These are phyloP conservation scores for Hydroisotoma schaefferi DNA, from an alignment of 2,888 invertebrate genomes.

Conservation along the genomic window DNA sequence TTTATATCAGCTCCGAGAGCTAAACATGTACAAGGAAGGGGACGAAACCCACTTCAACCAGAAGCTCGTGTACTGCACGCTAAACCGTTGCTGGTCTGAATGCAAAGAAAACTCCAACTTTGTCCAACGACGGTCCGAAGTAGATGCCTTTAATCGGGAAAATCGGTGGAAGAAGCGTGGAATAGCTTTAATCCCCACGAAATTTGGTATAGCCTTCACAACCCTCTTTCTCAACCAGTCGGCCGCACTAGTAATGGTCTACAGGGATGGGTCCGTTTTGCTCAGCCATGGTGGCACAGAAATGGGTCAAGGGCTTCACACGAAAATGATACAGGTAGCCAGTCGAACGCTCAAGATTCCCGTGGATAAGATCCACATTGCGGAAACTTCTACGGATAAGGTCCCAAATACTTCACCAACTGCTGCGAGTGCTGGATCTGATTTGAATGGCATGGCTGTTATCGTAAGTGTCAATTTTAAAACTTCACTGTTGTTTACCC, in stretches of 20 bases:
- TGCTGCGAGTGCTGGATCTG: conserved; percentile 83
- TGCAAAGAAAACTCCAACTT: conserved; percentile 67
- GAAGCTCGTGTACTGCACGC: conserved; percentile 66
- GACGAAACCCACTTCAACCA: conserved; percentile 75
- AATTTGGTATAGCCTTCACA: conserved; percentile 79
- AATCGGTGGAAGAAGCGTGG: conserved; percentile 86
- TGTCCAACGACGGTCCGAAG: conserved; percentile 57
- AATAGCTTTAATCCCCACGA: conserved; percentile 73
- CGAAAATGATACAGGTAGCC: conserved; percentile 84
- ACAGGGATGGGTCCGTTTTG: conserved; percentile 61
- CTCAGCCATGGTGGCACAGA: conserved; percentile 66
- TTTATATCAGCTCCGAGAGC: conserved; percentile 55
- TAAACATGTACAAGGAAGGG: conserved; percentile 79
- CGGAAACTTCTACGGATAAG: conserved; percentile 83
- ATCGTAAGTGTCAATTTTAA: conserved; percentile 55
- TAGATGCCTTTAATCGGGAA: conserved; percentile 69
- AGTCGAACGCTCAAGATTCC: conserved; percentile 69
- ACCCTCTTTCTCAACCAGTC: conserved; percentile 70
- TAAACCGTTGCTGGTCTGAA: conserved; percentile 74
- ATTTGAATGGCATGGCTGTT: conserved; percentile 88
- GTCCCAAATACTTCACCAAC: conserved; percentile 88
- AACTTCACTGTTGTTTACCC: not conserved
- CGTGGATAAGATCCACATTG: conserved; percentile 70
- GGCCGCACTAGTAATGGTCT: conserved; percentile 82
- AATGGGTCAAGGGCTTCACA: conserved; percentile 95